A percentile compares a stretch with the other conserved stretches of the same genome.
phyloP scores from a whole-genome alignment of 1,140 invertebrate species.

The Dendrolimus punctatus region DNA sequence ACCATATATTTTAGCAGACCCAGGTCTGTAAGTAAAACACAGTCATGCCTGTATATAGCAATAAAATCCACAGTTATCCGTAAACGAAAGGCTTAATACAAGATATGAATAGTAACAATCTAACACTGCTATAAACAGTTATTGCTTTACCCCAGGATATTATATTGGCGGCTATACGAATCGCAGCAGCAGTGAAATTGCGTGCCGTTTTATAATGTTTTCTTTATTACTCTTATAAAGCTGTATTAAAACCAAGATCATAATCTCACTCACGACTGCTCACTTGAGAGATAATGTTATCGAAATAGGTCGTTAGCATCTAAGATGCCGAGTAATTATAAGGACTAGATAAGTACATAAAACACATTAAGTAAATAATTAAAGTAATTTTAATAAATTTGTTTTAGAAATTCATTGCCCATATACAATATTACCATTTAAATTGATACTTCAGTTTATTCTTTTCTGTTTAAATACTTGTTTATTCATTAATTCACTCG shows the following conservation, averaged over 20 bases:
- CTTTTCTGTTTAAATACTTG: no score
- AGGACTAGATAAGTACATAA: no score
- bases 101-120: conserved; percentile 24
- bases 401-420: background rate
- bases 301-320: no score
- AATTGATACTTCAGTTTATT: background rate
- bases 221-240: conserved; percentile 13
- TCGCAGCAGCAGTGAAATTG: conserved; percentile 12
- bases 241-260: conserved; percentile 1
- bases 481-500: conserved; percentile 4
- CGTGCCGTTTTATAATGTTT: conserved; percentile 7
- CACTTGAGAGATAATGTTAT: no score
- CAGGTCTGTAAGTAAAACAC: no score
- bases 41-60: conserved; percentile 1
- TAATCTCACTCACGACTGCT: no score
- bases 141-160: conserved; percentile 6
- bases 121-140: conserved; percentile 23
- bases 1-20: no score
- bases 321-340: no score
- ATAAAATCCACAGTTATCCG: conserved; percentile 11
- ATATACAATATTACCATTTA: conserved; percentile 2
- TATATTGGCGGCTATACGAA: conserved; percentile 5
- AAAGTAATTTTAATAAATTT: no score
- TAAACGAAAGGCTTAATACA: conserved; percentile 17
- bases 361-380: no score